These are phyloP conservation scores for Microplitis mediator DNA, from an alignment of 1,140 invertebrate genomes.

Conservation along the genomic window DNA sequence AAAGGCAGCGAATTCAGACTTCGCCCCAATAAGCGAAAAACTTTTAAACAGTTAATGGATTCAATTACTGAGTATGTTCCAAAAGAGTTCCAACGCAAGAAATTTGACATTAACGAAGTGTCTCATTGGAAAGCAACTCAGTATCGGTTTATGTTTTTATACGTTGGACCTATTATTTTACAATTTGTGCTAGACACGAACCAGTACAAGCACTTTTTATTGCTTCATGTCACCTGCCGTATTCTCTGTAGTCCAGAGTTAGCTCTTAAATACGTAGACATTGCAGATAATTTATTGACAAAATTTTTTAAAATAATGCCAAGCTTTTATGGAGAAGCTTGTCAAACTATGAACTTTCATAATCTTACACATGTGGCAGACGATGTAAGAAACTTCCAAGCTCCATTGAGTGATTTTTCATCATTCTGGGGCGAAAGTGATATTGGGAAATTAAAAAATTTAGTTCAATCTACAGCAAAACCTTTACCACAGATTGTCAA, in stretches of 20 bases:
- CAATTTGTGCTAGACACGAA: no score
- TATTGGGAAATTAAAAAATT: constrained; percentile 10
- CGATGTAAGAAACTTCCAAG: constrained; percentile 8
- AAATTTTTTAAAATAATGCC: constrained; percentile 20
- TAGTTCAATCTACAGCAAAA: not conserved
- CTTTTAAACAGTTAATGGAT: not conserved
- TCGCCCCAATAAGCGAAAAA: not conserved
- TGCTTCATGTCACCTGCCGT: constrained; percentile 17
- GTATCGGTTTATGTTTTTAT: no score
- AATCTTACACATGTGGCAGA: constrained; percentile 27
- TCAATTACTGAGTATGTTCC: not conserved
- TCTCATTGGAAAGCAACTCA: constrained; percentile 24
- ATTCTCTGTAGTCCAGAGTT: constrained; percentile 8
- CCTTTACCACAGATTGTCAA: constrained; percentile 5
- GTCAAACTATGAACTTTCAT: constrained; percentile 19
- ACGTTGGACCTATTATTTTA: no score
- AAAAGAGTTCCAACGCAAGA: constrained; percentile 29
- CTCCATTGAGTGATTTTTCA: not conserved
- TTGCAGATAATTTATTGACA: constrained; percentile 1
- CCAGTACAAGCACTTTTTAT: constrained; percentile 20
- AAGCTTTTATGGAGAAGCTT: constrained; percentile 7
- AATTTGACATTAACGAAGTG: constrained; percentile 21
- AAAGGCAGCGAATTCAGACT: not conserved
- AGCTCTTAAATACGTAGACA: not conserved
- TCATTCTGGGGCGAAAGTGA: constrained; percentile 17